Conservation (phyloP, 2,888 invertebrate species). For the Dastarcus helophoroides region DNA sequence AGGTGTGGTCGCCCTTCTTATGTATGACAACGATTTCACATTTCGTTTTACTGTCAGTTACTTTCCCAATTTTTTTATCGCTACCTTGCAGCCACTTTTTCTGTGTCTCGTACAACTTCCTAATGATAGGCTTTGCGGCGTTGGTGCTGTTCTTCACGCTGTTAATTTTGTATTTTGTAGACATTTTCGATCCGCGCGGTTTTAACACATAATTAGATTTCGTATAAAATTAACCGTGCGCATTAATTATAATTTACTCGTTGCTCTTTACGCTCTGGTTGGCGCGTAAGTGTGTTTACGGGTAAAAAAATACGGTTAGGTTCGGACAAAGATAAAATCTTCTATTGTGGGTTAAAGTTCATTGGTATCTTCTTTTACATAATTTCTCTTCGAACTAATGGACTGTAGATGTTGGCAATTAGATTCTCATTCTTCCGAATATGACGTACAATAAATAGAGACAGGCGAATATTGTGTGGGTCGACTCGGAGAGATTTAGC, state of each 20-base stretch:
- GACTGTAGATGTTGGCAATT: background rate
- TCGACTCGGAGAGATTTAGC: conserved; percentile 8
- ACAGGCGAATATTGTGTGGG: conserved; percentile 13
- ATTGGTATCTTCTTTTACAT: background rate
- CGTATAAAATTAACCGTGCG: no score
- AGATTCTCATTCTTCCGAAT: conserved; percentile 12
- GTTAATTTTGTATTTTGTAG: conserved; percentile 22
- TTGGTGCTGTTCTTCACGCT: conserved; percentile 15
- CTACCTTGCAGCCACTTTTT: conserved; percentile 23
- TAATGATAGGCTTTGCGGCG: conserved; percentile 24
- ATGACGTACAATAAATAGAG: conserved; percentile 13
- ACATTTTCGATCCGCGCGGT: conserved; percentile 7
- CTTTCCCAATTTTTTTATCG: conserved; percentile 9
- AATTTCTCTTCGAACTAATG: background rate
- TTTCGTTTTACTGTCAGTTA: conserved; percentile 9
- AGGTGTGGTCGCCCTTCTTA: conserved; percentile 21
- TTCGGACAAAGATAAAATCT: background rate
- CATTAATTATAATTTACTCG: no score
- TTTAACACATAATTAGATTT: no score
- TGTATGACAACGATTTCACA: conserved; percentile 17
- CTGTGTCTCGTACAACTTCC: conserved; percentile 27
- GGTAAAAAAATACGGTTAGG: conserved; percentile 1
- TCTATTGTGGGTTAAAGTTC: background rate
- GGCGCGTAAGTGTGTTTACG: background rate
- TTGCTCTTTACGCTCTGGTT: background rate